Evolutionary conservation across 2,888 invertebrate genomes (phyloP), one percentile per base, ranked within the genome.

Genomic region (Rhopalosiphum nymphaeae): DNA sequence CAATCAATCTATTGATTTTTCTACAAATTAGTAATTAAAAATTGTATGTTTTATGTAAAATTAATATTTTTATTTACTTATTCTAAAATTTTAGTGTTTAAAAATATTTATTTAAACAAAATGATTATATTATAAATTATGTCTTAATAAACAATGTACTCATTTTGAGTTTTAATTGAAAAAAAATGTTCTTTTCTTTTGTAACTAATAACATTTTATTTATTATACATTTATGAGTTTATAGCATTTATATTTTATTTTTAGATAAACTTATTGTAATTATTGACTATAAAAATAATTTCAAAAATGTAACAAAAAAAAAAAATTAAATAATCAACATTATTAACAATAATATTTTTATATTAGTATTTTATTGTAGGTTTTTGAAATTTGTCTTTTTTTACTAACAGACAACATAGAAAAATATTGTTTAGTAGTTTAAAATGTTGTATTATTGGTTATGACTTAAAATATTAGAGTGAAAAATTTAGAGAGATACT

Each of bases 71-170:
- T 49, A n/a, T 90, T 49, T 90, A 46, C 26, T 25, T 67, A n/a
- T 90, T n/a, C 10, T 89, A 61, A 89, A 11, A 86, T n/a, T 49
- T 2, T 53, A 88, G 53, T 21, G 11, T 36, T 56, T 56, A 56
- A 88, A 89, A 56, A 89, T 26, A 42, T 56, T 42, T 26, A 36
- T 21, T 36, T 56, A 13, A 42, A 26, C 56, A 26, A 36, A 36
- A 88, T 67, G 13, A 67, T 67, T 67, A 67, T 67, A n/a, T n/a
- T 67, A n/a, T n/a, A n/a, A 67, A 67, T n/a, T 67, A 67, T 67
- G n/a, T 67, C n/a, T 67, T 16, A n/a, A n/a, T 67, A 67, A 67
- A 67, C 5, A 16, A n/a, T 67, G 16, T 16, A 67, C 67, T 67
- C n/a, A 67, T 67, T 67, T 67, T 67, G 67, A n/a, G 67, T 67